Evolutionary conservation across 2,113 vertebrate species (phyloP).

Genomic region (Silurus meridionalis): DNA sequence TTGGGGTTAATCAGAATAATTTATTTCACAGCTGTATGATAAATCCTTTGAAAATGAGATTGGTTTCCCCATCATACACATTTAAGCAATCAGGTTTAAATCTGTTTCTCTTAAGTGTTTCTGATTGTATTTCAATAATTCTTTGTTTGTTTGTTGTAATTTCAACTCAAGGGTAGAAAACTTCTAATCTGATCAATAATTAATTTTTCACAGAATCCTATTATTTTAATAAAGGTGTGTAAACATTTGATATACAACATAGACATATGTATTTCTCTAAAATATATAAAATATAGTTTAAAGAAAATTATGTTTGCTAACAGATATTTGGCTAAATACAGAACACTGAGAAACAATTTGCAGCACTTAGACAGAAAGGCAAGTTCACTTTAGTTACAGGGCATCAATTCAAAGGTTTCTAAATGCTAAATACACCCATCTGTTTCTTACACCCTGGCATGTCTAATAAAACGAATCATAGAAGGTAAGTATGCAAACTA

Average conservation of each 20-base stretch:
- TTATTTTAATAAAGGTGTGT: too few relatives aligned
- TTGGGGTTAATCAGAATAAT: too few relatives aligned
- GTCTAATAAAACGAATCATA: conserved; percentile 46
- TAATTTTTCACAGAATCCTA: too few relatives aligned
- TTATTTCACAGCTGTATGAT: too few relatives aligned
- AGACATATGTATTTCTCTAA: background rate
- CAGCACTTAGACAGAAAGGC: conserved; percentile 43
- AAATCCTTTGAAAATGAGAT: too few relatives aligned
- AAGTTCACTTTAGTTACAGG: conserved; percentile 49
- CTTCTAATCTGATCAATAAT: too few relatives aligned
- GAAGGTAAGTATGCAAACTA: conserved; percentile 50
- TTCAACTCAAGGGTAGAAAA: too few relatives aligned
- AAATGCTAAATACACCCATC: conserved; percentile 31
- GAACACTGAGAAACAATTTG: conserved; percentile 40
- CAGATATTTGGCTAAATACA: conserved; percentile 56
- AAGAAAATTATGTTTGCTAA: conserved; percentile 58
- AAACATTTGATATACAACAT: background rate
- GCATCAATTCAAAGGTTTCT: conserved; percentile 47
- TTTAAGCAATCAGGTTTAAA: too few relatives aligned
- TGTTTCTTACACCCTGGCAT: conserved; percentile 41
- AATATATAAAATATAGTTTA: background rate
- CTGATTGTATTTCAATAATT: too few relatives aligned
- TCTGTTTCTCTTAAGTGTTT: too few relatives aligned
- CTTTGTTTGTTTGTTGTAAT: too few relatives aligned
- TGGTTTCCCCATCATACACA: too few relatives aligned